These are phyloP conservation scores for Heliornis fulica DNA, from an alignment of 2,113 vertebrate genomes.

Conservation along the genomic window DNA sequence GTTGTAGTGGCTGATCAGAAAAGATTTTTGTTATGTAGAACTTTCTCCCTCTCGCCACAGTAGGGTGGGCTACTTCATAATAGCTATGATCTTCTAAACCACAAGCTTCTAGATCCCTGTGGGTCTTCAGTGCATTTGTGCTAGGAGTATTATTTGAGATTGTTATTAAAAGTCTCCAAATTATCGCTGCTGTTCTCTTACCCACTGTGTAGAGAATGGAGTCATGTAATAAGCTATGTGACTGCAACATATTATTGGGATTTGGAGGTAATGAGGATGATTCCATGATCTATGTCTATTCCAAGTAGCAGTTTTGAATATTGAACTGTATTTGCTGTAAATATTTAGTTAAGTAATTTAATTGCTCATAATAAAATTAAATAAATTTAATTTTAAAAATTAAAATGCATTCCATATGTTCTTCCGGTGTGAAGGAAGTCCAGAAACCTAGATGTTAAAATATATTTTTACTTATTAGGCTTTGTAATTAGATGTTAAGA, in stretches of 20 bases:
- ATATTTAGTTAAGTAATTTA: neutral
- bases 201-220: neutral
- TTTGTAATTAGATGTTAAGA: neutral
- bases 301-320: neutral
- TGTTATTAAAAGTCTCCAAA: neutral
- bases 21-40: neutral
- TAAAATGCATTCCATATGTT: neutral
- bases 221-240: neutral
- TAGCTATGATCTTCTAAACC: neutral
- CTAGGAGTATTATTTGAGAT: neutral
- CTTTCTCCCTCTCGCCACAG: accelerated
- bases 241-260: neutral
- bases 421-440: neutral
- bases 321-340: neutral
- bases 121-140: neutral
- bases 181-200: neutral
- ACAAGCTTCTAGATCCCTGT: neutral
- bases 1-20: neutral
- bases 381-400: neutral
- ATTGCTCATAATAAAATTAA: neutral
- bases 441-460: neutral
- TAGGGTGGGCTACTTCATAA: neutral
- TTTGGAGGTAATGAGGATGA: neutral
- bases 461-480: neutral
- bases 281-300: neutral